Conservation (phyloP, 2,113 vertebrate species). For the Megaceryle torquata region DNA sequence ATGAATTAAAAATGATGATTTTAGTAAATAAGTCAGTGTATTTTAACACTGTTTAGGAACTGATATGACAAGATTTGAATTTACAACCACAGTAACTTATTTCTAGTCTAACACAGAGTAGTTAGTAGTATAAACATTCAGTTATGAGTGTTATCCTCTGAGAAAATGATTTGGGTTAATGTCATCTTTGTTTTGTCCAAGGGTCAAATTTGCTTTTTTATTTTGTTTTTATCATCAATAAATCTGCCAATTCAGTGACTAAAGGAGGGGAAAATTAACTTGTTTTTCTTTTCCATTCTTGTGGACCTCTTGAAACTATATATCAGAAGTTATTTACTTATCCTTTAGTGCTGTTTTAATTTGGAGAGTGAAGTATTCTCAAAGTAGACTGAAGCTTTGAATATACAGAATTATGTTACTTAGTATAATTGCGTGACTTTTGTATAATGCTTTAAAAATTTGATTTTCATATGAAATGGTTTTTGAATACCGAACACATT, state of each 20-base stretch:
- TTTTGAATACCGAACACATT: background rate
- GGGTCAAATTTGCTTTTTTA: background rate
- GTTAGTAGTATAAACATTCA: background rate
- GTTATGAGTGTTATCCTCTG: background rate
- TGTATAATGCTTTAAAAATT: background rate
- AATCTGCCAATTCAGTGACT: background rate
- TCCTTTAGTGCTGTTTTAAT: background rate
- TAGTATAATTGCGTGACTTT: background rate
- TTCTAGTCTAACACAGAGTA: background rate
- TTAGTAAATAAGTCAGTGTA: background rate
- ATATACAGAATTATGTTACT: background rate
- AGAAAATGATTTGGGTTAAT: background rate
- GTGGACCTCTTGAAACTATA: background rate
- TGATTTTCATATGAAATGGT: background rate
- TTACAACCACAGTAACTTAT: background rate
- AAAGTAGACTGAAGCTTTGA: background rate
- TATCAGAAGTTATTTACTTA: background rate
- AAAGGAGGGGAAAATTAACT: background rate
- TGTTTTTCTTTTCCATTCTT: background rate
- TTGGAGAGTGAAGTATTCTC: background rate
- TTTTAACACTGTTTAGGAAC: background rate
- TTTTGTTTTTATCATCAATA: background rate
- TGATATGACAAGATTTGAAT: background rate
- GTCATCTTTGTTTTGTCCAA: background rate
- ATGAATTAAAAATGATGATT: background rate